Percentiles rank a stretch among this genome's conserved stretches.
phyloP scores from a whole-genome alignment of 2,888 invertebrate genomes.

The Timema podura region DNA sequence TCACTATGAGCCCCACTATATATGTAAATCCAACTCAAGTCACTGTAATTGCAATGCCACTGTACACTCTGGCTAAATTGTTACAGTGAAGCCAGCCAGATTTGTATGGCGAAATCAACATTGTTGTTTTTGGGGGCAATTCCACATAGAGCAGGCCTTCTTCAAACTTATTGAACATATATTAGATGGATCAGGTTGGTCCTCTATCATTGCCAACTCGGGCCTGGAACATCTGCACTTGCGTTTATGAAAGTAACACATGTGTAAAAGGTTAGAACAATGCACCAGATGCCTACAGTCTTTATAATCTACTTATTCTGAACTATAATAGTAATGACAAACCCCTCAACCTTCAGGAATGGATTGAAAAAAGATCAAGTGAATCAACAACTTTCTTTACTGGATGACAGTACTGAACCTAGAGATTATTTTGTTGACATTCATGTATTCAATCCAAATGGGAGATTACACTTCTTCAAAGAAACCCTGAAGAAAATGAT shows the following conservation, averaged over 20 bases:
- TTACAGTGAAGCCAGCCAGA: not conserved
- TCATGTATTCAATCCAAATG: not conserved
- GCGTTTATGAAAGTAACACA: conserved; percentile 6
- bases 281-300: conserved; percentile 4
- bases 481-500: conserved; percentile 6
- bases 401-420: not conserved
- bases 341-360: not conserved
- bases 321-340: not conserved
- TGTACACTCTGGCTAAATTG: not conserved
- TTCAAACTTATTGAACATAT: not conserved
- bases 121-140: not conserved
- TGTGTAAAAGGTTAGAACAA: not conserved
- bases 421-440: not conserved
- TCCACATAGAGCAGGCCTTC: not conserved
- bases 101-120: conserved; percentile 4
- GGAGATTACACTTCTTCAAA: conserved; percentile 12
- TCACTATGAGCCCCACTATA: not conserved
- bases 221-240: conserved; percentile 2
- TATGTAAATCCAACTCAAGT: not conserved
- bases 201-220: not conserved
- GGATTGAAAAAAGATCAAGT: conserved; percentile 3
- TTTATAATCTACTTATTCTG: not conserved
- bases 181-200: not conserved
- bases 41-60: conserved; percentile 1
- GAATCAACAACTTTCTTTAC: conserved; percentile 2